Evolutionary conservation across 2,888 invertebrate species (phyloP), one percentile per base, ranked within the genome.

Genomic region (Oligia fasciuncula): DNA sequence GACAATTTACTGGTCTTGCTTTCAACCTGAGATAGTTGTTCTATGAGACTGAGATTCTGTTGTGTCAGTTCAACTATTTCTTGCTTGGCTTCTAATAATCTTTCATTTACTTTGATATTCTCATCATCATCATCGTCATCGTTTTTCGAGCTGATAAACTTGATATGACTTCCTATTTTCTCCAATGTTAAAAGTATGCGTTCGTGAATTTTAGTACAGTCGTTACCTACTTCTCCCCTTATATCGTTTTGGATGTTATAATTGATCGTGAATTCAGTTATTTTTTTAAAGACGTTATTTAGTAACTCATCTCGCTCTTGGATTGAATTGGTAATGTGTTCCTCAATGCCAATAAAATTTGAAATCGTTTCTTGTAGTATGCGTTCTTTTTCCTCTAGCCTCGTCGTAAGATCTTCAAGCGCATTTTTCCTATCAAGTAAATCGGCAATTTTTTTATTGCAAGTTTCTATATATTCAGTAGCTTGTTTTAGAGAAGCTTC

Each of bases 131-230:
- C 86, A 79, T 86, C 85, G 66, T 88, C 79, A 75, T 75, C 79
- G 71, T 87, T 90, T 85, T 88, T 85, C 79, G 74, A 76, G 71
- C 87, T 89, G 70, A 91, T 76, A 71, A 82, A 77, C 71, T 80
- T 77, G 73, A 94, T 79, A 73, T 92, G 87, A 82, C 89, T 87
- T 35, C 80, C 80, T 76, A 95, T 91, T 87, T 91, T 90, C 29
- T 94, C 91, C 73, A 96, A 90, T 3, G 88, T 89, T n/a, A 87
- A 67, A 57, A 92, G 70, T 71, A 95, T 92, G 79, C 85, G 82
- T 68, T 93, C 91, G 74, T 91, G 89, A 51, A 82, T 83, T 76
- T 89, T 80, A 29, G 81, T 77, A 79, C 85, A 84, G 63, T 80
- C 78, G 63, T 86, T 81, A 71, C 80, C 79, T 66, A 80, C 73